phyloP scores from a whole-genome alignment of 2,113 vertebrate species.

The Hippocampus abdominalis region DNA sequence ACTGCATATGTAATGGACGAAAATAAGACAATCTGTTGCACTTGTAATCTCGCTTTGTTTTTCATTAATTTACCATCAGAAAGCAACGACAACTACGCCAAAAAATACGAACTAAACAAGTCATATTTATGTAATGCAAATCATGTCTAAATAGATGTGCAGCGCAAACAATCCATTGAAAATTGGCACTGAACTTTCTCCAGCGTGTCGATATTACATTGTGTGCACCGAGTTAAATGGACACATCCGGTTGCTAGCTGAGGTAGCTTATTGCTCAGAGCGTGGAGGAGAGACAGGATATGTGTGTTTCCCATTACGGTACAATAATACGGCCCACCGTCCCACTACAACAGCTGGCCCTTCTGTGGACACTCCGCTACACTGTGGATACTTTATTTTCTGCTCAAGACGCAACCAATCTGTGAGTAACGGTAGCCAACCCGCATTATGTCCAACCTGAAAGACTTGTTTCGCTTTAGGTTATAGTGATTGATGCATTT shows the following conservation, averaged over 20 bases:
- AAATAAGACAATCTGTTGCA: too few relatives aligned
- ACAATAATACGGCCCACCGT: constrained; percentile 12
- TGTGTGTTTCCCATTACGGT: constrained; percentile 16
- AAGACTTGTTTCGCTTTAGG: constrained; percentile 1
- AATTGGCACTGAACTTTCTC: neutral
- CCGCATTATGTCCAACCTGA: neutral
- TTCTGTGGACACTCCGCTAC: neutral
- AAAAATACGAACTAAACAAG: too few relatives aligned
- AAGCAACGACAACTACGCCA: too few relatives aligned
- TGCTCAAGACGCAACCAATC: neutral
- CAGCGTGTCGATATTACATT: neutral
- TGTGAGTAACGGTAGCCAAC: constrained; percentile 17
- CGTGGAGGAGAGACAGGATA: neutral
- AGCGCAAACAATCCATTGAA: too few relatives aligned
- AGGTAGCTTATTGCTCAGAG: constrained; percentile 6
- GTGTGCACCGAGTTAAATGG: neutral
- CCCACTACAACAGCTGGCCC: neutral
- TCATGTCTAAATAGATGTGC: too few relatives aligned
- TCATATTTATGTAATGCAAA: too few relatives aligned
- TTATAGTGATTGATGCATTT: neutral
- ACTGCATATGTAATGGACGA: too few relatives aligned
- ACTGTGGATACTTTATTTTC: neutral
- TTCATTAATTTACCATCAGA: too few relatives aligned
- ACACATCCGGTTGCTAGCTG: constrained; percentile 27
- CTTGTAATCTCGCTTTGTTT: too few relatives aligned